A percentile compares a stretch with the other conserved stretches of the same genome.
phyloP scores from a whole-genome alignment of 1,140 invertebrate genomes.

The Drusus annulatus region DNA sequence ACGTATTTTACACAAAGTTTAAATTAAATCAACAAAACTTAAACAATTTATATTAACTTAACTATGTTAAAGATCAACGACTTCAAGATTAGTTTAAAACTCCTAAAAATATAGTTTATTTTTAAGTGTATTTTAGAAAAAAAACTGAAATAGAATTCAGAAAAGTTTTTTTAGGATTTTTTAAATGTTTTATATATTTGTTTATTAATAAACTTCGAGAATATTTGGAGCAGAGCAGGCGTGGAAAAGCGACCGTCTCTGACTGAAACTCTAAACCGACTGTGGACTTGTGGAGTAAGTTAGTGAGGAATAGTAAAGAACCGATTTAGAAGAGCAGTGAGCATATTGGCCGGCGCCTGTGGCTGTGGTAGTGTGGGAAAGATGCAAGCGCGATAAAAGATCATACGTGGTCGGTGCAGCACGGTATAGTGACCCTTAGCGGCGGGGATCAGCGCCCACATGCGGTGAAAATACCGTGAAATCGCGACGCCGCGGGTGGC shows the following conservation, averaged over 20 bases:
- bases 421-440: slow-evolving; percentile 43
- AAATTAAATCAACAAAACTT: neutral
- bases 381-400: neutral
- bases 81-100: neutral
- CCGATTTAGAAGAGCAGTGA: slow-evolving; percentile 43
- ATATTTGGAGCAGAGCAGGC: neutral
- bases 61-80: neutral
- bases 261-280: slow-evolving; percentile 47
- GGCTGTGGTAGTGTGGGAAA: neutral
- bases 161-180: too few relatives aligned
- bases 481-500: slow-evolving; percentile 12
- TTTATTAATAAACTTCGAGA: slow-evolving; percentile 18
- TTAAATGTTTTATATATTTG: neutral
- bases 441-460: slow-evolving; percentile 4
- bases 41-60: neutral
- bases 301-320: neutral
- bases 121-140: neutral
- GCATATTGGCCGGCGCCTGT: neutral
- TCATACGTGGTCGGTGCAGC: slow-evolving; percentile 20
- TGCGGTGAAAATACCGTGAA: slow-evolving; percentile 14
- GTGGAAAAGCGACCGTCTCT: slow-evolving; percentile 34
- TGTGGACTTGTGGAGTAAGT: neutral
- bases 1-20: too few relatives aligned
- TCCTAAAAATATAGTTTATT: neutral
- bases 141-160: too few relatives aligned